Percentiles rank a stretch among this genome's conserved stretches.
Conservation (phyloP, 2,797 vertebrate species). For the Leptoclinus maculatus region DNA sequence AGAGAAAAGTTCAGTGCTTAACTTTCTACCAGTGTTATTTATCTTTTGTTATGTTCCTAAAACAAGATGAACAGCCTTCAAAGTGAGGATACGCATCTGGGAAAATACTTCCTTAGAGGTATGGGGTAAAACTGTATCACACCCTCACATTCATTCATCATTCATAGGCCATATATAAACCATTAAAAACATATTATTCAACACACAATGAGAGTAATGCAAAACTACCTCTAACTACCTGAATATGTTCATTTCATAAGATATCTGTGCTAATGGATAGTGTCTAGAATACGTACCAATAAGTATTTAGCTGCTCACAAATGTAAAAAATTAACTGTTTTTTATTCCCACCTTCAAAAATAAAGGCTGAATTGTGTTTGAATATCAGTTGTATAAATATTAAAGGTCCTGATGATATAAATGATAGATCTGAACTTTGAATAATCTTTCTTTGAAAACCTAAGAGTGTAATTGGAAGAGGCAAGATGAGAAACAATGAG, state of each 20-base stretch:
- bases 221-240: too few species aligned
- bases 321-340: not conserved
- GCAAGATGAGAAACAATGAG: not conserved
- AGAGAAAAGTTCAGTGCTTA: not conserved
- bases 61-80: not conserved
- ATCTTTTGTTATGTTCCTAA: not conserved
- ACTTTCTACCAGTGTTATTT: constrained; percentile 7
- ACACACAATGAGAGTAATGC: too few species aligned
- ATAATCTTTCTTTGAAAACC: too few species aligned
- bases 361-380: too few species aligned
- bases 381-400: too few species aligned
- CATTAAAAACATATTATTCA: not conserved
- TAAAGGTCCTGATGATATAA: too few species aligned
- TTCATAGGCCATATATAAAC: not conserved
- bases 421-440: too few species aligned
- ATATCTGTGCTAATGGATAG: too few species aligned
- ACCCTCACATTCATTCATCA: not conserved
- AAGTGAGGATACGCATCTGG: not conserved
- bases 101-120: not conserved
- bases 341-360: not conserved
- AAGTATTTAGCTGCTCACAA: not conserved
- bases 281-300: not conserved
- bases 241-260: too few species aligned
- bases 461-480: too few species aligned
- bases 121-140: too few species aligned